Evolutionary conservation across 92 coral and sea anemone genomes (phyloP), one percentile per base, ranked within the genome.

Genomic region (Epizoanthus scotinus): DNA sequence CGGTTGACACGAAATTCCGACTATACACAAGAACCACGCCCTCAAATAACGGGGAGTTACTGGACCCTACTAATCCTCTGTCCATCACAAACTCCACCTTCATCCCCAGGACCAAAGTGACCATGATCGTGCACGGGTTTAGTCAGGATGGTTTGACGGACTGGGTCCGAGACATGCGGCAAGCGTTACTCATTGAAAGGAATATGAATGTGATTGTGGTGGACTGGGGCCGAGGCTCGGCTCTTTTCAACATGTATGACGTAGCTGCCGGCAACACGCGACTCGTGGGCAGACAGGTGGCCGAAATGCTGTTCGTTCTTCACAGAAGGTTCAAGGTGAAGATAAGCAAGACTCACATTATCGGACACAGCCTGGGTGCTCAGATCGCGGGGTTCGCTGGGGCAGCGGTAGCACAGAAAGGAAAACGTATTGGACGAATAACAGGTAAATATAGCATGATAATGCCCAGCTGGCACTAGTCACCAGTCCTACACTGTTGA

Each of bases 341-440:
- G 17, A 18, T 89, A 71, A 72, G 69, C n/a, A 81, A 72, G 8
- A 65, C 85, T 53, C 97, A 92, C 53, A 47, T 92, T 71, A 88
- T 92, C 80, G 97, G 97, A 6, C 97, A 92, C 86, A 90, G 97
- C 52, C 87, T 92, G 42, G 97, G 97, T 19, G 97, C 97, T 29
- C 97, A 92, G 31, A 82, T 85, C 21, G 94, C 94, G 0, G 97
- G 97, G 0, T 90, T 89, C 68, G 97, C 94, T 3, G 97, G 94
- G 2, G 83, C 85, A 22, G 70, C 70, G n/a, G 75, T 84, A 26
- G 15, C 57, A 15, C 63, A 71, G n/a, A 20, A 71, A 5, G 78
- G 85, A 31, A 83, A 78, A 66, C 60, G 38, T 14, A 78, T 90
- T 18, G 88, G 90, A 6, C 78, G 97, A 31, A 92, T 92, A 27